Base-by-base conservation (phyloP, 2,888 invertebrate genomes). In the Yponomeuta evonymella region DNA sequence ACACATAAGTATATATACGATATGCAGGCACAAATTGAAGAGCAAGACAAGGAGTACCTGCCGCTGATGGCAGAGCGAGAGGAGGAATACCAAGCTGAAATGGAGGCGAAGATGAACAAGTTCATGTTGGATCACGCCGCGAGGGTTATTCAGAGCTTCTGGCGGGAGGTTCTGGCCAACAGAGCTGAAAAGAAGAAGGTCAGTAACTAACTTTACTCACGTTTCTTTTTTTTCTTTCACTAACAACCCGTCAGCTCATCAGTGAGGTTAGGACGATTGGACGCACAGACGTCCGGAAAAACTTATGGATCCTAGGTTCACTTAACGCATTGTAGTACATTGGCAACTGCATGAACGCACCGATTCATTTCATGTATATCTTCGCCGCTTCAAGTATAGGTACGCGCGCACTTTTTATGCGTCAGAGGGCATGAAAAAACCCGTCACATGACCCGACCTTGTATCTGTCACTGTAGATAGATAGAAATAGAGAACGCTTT, bases 51-150 rank as follows among this genome's bases (percentile, higher is more conserved):
- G 67, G 87, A 93, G 70, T 94, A 93, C 77, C 79, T 87, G 10
- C 89, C 89, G 1, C 79, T 94, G 65, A 94, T 94, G 93, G 88
- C 78, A n/a, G 94, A 94, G 75, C 91, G 94, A 74, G 92, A 93
- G 71, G 86, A 78, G 30, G 94, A 93, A 74, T 94, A 94, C 75
- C 91, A 94, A 73, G 83, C 85, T 70, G 90, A 93, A 79, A 90
- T 92, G 86, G 83, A 87, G 48, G 88, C 89, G 74, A 94, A 93
- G 83, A 89, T 92, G 87, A 81, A 81, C 67, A 86, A 83, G 77
- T 93, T 90, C 83, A 78, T 83, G 9, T 8, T 80, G 69, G 89
- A 90, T 69, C 90, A 90, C 74, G 88, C 90, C 0, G 90, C 89
- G 29, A 84, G 88, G 70, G 87, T 90, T 63, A 88, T 91, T 69